Percentiles rank a stretch among this genome's conserved stretches.
Evolutionary conservation across 2,797 vertebrate genomes (phyloP).

Genomic region (Gallinago solitaria): DNA sequence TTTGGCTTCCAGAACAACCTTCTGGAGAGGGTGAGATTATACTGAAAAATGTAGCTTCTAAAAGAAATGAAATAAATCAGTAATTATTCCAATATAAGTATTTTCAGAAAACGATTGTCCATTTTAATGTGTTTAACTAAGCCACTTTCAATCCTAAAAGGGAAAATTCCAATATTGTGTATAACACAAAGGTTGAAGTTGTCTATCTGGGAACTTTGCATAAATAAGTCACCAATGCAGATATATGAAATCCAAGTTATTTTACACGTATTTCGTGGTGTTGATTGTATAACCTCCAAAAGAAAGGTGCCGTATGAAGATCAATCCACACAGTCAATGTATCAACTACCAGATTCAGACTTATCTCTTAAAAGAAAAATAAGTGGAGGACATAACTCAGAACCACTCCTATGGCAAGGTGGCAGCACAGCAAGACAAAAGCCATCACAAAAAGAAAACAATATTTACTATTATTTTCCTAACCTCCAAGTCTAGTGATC

Average conservation of each 20-base stretch:
- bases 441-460: not conserved
- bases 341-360: not conserved
- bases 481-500: not conserved
- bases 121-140: not conserved
- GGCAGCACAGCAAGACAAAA: not conserved
- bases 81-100: not conserved
- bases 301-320: not conserved
- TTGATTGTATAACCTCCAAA: not conserved
- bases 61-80: not conserved
- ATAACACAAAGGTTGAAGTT: not conserved
- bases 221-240: not conserved
- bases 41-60: not conserved
- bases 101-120: not conserved
- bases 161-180: not conserved
- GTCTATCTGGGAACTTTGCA: not conserved
- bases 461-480: not conserved
- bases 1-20: not conserved
- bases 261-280: not conserved
- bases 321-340: not conserved
- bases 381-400: not conserved
- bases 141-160: not conserved
- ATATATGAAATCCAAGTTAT: not conserved
- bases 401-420: not conserved
- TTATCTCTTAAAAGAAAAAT: not conserved
- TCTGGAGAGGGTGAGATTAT: not conserved